Conservation (phyloP, 2,888 invertebrate genomes). For the Geophilus truncorum region DNA sequence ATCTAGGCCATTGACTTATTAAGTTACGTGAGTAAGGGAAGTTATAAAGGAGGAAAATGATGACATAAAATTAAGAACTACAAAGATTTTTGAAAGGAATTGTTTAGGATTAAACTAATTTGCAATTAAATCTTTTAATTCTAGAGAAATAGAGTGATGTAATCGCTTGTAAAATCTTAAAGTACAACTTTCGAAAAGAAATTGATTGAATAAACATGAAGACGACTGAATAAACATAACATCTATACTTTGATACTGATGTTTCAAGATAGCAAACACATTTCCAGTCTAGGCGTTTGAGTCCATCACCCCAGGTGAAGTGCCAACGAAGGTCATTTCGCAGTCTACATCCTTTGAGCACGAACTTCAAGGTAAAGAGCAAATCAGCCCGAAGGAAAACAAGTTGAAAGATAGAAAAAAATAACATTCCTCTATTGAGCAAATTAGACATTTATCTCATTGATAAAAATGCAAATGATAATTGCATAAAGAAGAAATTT, state of each 20-base stretch:
- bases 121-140: too few species aligned
- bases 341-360: background rate
- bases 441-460: background rate
- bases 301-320: background rate
- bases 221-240: background rate
- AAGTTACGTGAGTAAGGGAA: background rate
- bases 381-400: background rate
- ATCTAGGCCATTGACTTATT: background rate
- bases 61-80: background rate
- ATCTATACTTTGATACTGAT: background rate
- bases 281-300: background rate
- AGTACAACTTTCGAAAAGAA: background rate
- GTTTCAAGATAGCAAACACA: background rate
- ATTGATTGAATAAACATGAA: background rate
- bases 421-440: background rate
- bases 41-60: background rate
- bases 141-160: too few species aligned
- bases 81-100: background rate
- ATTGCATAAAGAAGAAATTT: background rate
- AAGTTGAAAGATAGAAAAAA: background rate
- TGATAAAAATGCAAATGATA: background rate
- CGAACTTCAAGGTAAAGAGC: background rate
- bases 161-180: too few species aligned
- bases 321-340: background rate
- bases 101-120: too few species aligned